These are phyloP conservation scores for Eonycteris spelaea DNA, from an alignment of 2,113 vertebrate genomes.

Conservation along the genomic window DNA sequence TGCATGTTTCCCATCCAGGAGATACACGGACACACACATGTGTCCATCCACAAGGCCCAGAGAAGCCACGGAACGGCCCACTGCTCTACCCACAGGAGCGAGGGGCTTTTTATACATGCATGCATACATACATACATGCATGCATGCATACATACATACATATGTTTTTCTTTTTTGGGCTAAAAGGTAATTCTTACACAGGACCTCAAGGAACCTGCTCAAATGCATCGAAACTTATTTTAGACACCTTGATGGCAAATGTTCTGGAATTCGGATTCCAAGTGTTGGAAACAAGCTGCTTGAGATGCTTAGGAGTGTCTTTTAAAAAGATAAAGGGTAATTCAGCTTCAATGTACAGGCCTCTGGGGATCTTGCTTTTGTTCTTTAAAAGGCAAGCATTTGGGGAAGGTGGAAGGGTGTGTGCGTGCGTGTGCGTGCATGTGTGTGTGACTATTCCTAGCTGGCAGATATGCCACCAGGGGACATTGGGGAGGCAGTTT, in stretches of 20 bases:
- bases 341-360: not conserved
- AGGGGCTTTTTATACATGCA: not conserved
- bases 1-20: not conserved
- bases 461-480: not conserved
- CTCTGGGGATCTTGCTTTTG: not conserved
- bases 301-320: not conserved
- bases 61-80: not conserved
- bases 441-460: not conserved
- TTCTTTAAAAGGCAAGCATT: slow-evolving; percentile 18
- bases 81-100: not conserved
- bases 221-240: not conserved
- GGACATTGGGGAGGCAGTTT: not conserved
- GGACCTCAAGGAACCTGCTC: not conserved
- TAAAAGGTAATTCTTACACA: not conserved
- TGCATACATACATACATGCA: no score
- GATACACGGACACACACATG: not conserved
- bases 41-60: not conserved
- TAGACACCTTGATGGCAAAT: not conserved
- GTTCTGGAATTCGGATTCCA: not conserved
- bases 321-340: slow-evolving; percentile 16
- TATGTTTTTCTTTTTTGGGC: no score
- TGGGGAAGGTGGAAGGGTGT: not conserved
- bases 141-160: no score
- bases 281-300: not conserved
- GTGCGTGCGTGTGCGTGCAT: not conserved